Evolutionary conservation across 2,888 invertebrate species (phyloP).

Genomic region (Ganaspis brasiliensis): DNA sequence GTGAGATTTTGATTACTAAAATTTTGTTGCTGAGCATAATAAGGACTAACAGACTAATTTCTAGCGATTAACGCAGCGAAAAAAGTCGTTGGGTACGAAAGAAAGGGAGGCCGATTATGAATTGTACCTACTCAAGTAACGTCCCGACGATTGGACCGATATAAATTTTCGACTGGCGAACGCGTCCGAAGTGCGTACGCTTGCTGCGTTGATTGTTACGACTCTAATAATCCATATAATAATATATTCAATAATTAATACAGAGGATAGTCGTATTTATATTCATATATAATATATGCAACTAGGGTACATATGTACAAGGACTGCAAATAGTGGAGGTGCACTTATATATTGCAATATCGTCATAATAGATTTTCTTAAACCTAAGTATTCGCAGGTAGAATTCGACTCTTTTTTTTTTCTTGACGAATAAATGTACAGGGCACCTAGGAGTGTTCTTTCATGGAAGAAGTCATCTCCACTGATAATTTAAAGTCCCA

Average conservation of each 20-base stretch:
- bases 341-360: slow-evolving; percentile 76
- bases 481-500: slow-evolving; percentile 18
- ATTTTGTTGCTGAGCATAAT: background rate
- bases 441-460: slow-evolving; percentile 42
- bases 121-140: slow-evolving; percentile 52
- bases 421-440: slow-evolving; percentile 56
- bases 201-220: slow-evolving; percentile 66
- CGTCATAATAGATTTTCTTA: slow-evolving; percentile 63
- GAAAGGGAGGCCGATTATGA: slow-evolving; percentile 27
- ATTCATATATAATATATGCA: slow-evolving; percentile 77
- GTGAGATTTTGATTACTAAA: background rate
- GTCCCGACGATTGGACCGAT: slow-evolving; percentile 52
- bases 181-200: slow-evolving; percentile 69
- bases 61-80: background rate
- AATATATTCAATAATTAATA: slow-evolving; percentile 79
- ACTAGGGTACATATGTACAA: slow-evolving; percentile 80
- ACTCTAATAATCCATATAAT: slow-evolving; percentile 77
- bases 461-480: slow-evolving; percentile 48
- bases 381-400: slow-evolving; percentile 51
- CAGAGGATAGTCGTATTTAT: slow-evolving; percentile 76
- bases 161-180: slow-evolving; percentile 56
- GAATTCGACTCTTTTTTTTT: slow-evolving; percentile 48
- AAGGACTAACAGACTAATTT: background rate
- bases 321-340: slow-evolving; percentile 75
- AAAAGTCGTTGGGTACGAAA: background rate